A percentile compares a stretch with the other conserved stretches of the same genome.
Conservation (phyloP, 2,797 vertebrate genomes). For the Cephalopachus bancanus region DNA sequence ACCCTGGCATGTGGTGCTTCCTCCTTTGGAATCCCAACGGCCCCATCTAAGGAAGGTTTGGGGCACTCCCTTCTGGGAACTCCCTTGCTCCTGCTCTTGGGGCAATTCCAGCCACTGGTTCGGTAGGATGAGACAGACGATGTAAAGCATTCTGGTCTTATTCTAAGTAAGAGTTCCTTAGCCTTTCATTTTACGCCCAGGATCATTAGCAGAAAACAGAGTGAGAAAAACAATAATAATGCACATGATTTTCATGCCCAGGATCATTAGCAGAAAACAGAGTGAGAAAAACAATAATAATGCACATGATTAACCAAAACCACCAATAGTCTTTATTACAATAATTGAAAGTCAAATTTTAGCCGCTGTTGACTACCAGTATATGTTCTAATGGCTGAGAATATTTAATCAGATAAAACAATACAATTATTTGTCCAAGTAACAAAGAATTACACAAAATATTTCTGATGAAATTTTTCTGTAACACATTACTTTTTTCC, state of each 20-base stretch:
- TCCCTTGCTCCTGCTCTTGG: background rate
- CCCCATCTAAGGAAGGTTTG: background rate
- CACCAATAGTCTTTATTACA: background rate
- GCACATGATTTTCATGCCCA: background rate
- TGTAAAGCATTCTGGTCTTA: background rate
- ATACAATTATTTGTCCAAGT: background rate
- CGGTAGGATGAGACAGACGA: background rate
- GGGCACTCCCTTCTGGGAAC: background rate
- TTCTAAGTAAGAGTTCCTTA: background rate
- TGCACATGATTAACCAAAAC: background rate
- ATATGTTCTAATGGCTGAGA: background rate
- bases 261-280: background rate
- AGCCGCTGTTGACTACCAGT: background rate
- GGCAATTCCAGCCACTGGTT: background rate
- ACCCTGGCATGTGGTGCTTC: background rate
- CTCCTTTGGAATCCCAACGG: background rate
- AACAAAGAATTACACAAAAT: conserved; percentile 1
- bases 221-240: background rate
- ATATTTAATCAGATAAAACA: background rate
- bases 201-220: background rate
- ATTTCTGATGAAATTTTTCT: background rate
- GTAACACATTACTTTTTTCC: background rate
- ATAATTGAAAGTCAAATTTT: background rate
- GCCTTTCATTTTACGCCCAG: background rate
- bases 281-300: background rate